Evolutionary conservation across 1,140 invertebrate species (phyloP).

Genomic region (Radopholus similis): DNA sequence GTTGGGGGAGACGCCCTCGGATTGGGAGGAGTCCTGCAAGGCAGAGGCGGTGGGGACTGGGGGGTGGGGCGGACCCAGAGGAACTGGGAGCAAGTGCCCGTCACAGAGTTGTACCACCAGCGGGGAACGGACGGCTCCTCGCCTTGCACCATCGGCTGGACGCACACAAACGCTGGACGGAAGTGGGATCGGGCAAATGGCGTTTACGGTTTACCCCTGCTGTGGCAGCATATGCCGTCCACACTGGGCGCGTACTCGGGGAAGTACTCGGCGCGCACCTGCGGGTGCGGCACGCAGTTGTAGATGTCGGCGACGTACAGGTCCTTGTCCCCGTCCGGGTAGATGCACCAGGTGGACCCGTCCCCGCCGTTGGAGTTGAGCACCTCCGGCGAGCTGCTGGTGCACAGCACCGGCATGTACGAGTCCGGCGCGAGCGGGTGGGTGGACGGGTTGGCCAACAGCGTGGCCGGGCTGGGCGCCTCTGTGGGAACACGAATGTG

Average conservation of each 20-base stretch:
- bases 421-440: constrained; percentile 51
- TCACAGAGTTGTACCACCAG: constrained; percentile 49
- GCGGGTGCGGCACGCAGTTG: constrained; percentile 56
- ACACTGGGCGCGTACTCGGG: constrained; percentile 53
- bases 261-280: constrained; percentile 49
- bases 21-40: constrained; percentile 39
- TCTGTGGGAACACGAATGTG: constrained; percentile 22
- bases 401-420: constrained; percentile 57
- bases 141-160: constrained; percentile 57
- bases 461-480: constrained; percentile 51
- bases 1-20: constrained; percentile 53
- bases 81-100: constrained; percentile 54
- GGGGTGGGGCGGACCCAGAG: constrained; percentile 30
- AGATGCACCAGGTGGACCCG: constrained; percentile 52
- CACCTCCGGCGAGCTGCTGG: constrained; percentile 46
- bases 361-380: constrained; percentile 46
- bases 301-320: constrained; percentile 55
- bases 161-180: constrained; percentile 48
- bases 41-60: background rate
- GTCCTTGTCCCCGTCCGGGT: constrained; percentile 53
- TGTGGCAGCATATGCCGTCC: constrained; percentile 56
- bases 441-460: constrained; percentile 50
- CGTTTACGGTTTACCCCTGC: constrained; percentile 17
- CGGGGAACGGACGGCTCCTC: constrained; percentile 54
- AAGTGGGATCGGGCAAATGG: constrained; percentile 7